Conservation (phyloP, 2,797 vertebrate species). For the Malacoraja senta region DNA sequence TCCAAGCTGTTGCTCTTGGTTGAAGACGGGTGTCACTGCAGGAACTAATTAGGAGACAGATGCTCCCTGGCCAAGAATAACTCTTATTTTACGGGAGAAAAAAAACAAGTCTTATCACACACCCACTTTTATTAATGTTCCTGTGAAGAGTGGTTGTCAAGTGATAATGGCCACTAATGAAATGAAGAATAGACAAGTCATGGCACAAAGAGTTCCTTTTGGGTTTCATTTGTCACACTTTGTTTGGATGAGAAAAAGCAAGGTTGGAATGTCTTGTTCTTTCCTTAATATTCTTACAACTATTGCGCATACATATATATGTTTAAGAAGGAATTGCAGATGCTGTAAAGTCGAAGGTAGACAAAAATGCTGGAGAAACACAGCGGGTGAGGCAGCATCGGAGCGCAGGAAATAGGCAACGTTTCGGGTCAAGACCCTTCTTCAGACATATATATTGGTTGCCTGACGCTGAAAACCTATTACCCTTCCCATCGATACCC, state of each 20-base stretch:
- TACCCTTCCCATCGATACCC: too few species aligned
- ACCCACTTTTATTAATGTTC: neutral
- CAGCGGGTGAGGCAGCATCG: too few species aligned
- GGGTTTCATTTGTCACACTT: neutral
- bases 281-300: neutral
- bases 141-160: neutral
- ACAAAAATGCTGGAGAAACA: too few species aligned
- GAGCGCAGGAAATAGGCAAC: too few species aligned
- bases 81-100: neutral
- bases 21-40: neutral
- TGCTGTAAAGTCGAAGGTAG: too few species aligned
- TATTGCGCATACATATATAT: neutral
- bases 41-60: neutral
- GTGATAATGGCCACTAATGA: conserved; percentile 13
- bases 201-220: neutral
- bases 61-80: neutral
- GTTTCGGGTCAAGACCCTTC: too few species aligned
- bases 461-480: too few species aligned
- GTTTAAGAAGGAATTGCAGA: neutral
- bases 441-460: too few species aligned
- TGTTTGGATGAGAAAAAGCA: neutral
- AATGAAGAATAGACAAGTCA: neutral
- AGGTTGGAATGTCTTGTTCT: neutral
- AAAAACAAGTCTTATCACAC: conserved; percentile 2
- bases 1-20: neutral